phyloP scores from a whole-genome alignment of 2,888 invertebrate species.

The Marronus borbonicus region DNA sequence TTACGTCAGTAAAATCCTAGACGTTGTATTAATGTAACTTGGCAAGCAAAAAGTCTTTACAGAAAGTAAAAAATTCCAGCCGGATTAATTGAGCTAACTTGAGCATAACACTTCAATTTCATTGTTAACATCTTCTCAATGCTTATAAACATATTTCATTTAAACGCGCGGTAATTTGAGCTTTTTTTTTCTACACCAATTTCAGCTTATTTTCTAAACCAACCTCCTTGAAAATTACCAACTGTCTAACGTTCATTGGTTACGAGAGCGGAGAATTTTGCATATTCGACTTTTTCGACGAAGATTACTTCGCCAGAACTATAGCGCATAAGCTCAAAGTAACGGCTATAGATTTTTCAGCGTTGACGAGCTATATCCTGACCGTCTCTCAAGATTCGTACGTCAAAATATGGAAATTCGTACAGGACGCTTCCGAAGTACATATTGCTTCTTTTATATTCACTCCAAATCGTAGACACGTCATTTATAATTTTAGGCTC shows the following conservation, averaged over 20 bases:
- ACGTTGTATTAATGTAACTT: too few relatives aligned
- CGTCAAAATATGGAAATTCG: slow-evolving; percentile 59
- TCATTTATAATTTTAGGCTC: slow-evolving; percentile 41
- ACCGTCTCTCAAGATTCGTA: slow-evolving; percentile 59
- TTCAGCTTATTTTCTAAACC: slow-evolving; percentile 57
- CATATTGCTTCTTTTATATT: neutral
- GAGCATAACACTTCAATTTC: too few relatives aligned
- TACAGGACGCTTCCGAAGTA: slow-evolving; percentile 51
- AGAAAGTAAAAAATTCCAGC: too few relatives aligned
- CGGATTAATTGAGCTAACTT: too few relatives aligned
- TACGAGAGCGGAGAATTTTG: slow-evolving; percentile 61
- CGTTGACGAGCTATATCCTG: slow-evolving; percentile 55
- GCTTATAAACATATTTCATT: neutral
- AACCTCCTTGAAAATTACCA: slow-evolving; percentile 57
- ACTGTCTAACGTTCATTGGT: slow-evolving; percentile 58
- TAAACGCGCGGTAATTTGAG: neutral
- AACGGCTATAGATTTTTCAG: slow-evolving; percentile 60
- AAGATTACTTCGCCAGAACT: slow-evolving; percentile 53
- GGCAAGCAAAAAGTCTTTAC: too few relatives aligned
- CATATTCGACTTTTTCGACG: slow-evolving; percentile 58
- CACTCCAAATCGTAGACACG: too few relatives aligned
- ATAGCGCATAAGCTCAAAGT: slow-evolving; percentile 60
- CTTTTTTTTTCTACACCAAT: neutral
- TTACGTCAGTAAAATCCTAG: too few relatives aligned
- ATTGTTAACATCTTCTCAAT: too few relatives aligned